Base-by-base conservation (phyloP, 2,113 vertebrate genomes). In the Urocolius indicus region DNA sequence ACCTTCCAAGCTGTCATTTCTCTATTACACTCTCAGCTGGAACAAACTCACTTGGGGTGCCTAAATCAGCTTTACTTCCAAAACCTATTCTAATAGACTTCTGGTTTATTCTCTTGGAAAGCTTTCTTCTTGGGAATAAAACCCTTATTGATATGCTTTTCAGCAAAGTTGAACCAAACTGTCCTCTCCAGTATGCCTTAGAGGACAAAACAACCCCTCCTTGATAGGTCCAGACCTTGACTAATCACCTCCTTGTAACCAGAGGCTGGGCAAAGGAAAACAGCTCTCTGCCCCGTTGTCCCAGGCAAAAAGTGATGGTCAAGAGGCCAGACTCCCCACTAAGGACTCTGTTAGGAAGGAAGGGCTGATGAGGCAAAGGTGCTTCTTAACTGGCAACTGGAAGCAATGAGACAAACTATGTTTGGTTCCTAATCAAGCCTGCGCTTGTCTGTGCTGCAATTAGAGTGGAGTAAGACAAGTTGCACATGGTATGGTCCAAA, bases 381-480 rank as follows among this genome's bases (percentile, higher is more conserved):
- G 38, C 63, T 58, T 68, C 86, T 75, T 72, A 34, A 76, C 27
- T n/a, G 62, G 52, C 48, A 69, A 34, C 69, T 82, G 83, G 41
- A 67, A 84, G 54, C 86, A 86, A 32, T n/a, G 57, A 89, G 49
- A 72, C 77, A 90, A 87, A 79, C 21, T 0, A 0, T 65, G 41
- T 62, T 84, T 5, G 10, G 69, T 68, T 92, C 66, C 80, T 65
- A 63, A 65, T 84, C 85, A 89, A 89, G 92, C 61, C 83, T 68
- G 6, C 84, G 85, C 93, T 94, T 88, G 79, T 61, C 75, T 81
- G 27, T 92, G 76, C 54, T 61, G 68, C 88, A 89, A 84, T 94
- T 92, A 90, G 61, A 89, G 61, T 87, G 88, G 61, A 90, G 80
- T 68, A 95, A 93, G 61, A 59, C 9, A n/a, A 3, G 19, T 86